A percentile compares a stretch with the other conserved stretches of the same genome.
phyloP scores from a whole-genome alignment of 2,113 vertebrate species.

The Sclerurus mexicanus region DNA sequence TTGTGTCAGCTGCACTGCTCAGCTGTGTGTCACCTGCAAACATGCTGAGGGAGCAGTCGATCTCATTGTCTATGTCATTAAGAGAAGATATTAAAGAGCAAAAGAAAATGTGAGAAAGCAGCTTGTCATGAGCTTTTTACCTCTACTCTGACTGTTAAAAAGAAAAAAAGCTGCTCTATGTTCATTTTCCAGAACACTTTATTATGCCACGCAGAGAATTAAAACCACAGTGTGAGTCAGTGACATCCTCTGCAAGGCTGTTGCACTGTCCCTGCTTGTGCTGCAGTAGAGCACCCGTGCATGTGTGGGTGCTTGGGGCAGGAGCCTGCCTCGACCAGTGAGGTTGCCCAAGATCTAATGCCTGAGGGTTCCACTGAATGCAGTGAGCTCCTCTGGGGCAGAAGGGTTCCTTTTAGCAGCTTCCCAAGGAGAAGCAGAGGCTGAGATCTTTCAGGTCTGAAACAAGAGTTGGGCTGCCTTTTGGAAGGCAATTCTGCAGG shows the following conservation, averaged over 20 bases:
- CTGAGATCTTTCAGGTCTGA: not conserved
- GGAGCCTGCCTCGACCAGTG: rapidly evolving
- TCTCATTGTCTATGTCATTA: not conserved
- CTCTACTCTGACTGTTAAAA: not conserved
- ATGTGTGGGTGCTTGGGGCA: rapidly evolving
- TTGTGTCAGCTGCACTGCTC: not conserved
- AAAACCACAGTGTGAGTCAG: not conserved
- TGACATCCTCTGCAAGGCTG: not conserved
- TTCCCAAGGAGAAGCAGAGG: not conserved
- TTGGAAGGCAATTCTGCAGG: not conserved
- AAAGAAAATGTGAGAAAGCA: not conserved
- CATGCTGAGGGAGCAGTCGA: not conserved
- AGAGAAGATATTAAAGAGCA: not conserved
- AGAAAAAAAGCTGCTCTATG: not conserved
- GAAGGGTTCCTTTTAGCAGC: not conserved
- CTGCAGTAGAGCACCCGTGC: not conserved
- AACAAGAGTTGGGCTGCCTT: not conserved
- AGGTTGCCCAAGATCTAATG: not conserved
- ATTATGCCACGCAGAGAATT: rapidly evolving
- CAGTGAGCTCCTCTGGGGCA: rapidly evolving
- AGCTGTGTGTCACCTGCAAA: not conserved
- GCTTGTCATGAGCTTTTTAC: not conserved
- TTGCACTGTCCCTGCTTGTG: not conserved
- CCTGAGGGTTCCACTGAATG: not conserved
- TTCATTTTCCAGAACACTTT: not conserved